Evolutionary conservation across 2,797 vertebrate genomes (phyloP).

Genomic region (Merluccius polli): DNA sequence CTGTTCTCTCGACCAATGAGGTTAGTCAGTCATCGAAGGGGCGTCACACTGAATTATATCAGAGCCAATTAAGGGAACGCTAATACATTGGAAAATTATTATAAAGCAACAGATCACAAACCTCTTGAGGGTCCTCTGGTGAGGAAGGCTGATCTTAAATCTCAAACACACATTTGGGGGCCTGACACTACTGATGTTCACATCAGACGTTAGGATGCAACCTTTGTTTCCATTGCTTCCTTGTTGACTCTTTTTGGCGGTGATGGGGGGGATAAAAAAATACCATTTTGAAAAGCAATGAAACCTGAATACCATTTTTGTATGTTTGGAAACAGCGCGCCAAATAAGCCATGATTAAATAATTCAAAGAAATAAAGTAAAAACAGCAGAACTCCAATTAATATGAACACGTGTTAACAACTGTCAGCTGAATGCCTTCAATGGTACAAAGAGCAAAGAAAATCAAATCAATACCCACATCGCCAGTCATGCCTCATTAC

Average conservation of each 20-base stretch:
- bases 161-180: background rate
- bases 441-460: background rate
- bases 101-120: background rate
- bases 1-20: conserved; percentile 80
- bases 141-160: background rate
- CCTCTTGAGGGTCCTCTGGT: too few species aligned
- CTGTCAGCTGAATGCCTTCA: background rate
- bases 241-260: background rate
- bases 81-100: background rate
- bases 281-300: background rate
- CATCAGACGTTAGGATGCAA: background rate
- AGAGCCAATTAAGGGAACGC: background rate
- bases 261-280: background rate
- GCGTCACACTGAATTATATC: background rate
- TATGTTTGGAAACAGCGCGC: background rate
- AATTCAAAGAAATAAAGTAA: too few species aligned
- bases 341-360: too few species aligned
- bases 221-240: background rate
- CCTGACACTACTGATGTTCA: too few species aligned
- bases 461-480: background rate
- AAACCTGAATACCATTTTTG: background rate
- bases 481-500: background rate
- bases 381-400: too few species aligned
- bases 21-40: conserved; percentile 49
- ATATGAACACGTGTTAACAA: too few species aligned